Conservation (phyloP, 2,797 vertebrate genomes). For the Balearica regulorum region DNA sequence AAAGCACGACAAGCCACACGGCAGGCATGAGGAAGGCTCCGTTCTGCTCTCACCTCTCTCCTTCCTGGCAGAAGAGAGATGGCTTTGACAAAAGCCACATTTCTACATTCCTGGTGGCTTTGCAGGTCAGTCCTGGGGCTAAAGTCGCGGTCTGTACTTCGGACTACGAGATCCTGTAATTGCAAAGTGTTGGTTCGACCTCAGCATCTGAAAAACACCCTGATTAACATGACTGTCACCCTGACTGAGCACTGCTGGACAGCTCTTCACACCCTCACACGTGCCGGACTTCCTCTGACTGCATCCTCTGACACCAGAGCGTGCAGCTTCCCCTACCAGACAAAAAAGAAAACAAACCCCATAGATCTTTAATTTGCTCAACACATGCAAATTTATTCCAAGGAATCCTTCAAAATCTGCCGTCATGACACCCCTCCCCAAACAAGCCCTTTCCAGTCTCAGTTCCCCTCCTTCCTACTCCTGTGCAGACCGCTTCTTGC, state of each 20-base stretch:
- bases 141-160: accelerated
- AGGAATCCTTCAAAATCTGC: neutral
- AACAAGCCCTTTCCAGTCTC: neutral
- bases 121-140: neutral
- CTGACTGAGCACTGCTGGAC: accelerated
- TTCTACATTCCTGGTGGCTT: neutral
- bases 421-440: accelerated
- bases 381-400: neutral
- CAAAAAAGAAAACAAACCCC: neutral
- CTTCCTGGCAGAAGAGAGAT: neutral
- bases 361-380: neutral
- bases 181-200: neutral
- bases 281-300: accelerated
- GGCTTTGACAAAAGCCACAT: neutral
- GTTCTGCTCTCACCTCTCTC: neutral
- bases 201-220: neutral
- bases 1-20: accelerated
- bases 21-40: neutral
- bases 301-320: neutral
- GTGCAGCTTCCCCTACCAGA: neutral
- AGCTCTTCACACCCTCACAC: neutral
- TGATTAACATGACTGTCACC: neutral
- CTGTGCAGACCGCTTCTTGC: neutral
- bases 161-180: neutral
- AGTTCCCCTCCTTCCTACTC: neutral